phyloP scores from a whole-genome alignment of 2,113 vertebrate genomes.

The Pelobates fuscus region DNA sequence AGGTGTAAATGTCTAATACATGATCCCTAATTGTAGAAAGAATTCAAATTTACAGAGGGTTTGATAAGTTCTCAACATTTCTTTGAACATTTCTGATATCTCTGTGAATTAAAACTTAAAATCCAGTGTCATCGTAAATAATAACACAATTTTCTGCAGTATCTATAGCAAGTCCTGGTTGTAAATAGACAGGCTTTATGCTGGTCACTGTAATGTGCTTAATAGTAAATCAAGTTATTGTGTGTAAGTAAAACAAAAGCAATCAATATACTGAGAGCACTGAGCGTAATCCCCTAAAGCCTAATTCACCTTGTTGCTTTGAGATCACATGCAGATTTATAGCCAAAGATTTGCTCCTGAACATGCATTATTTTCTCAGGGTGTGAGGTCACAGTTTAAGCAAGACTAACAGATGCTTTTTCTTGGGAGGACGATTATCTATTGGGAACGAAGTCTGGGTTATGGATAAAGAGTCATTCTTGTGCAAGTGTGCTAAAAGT shows the following conservation, averaged over 20 bases:
- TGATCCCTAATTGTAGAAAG: no score
- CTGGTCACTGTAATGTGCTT: neutral
- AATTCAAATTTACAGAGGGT: no score
- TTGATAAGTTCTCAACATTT: no score
- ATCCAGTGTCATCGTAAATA: neutral
- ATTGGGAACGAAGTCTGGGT: no score
- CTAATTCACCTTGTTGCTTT: constrained; percentile 14
- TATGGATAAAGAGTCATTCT: no score
- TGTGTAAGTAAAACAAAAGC: neutral
- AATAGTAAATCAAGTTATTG: constrained; percentile 20
- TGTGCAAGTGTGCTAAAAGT: no score
- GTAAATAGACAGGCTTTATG: constrained; percentile 26
- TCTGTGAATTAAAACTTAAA: no score
- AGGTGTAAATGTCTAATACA: no score
- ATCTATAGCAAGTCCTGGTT: neutral
- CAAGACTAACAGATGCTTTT: no score
- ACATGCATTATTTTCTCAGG: neutral
- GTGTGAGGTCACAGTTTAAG: no score
- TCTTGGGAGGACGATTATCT: no score
- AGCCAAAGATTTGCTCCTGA: neutral
- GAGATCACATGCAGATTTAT: constrained; percentile 22
- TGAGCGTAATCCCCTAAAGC: constrained; percentile 4
- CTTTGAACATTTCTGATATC: no score
- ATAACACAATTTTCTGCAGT: neutral
- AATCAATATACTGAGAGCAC: constrained; percentile 14